Conservation (phyloP, 2,797 vertebrate species). For the Peromyscus attwateri region DNA sequence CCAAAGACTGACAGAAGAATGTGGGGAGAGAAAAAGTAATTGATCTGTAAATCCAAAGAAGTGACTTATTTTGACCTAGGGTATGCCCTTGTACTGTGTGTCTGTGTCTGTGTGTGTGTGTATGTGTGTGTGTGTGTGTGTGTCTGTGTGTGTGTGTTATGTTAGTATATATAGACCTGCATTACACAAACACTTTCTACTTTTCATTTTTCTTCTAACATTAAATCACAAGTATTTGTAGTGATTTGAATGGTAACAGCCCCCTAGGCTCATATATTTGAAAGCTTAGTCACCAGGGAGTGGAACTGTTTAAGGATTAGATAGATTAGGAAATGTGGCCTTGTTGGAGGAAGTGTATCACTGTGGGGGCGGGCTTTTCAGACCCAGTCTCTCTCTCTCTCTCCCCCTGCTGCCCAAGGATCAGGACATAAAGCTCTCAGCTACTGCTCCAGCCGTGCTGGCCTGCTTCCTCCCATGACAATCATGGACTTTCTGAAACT, state of each 20-base stretch:
- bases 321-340: background rate
- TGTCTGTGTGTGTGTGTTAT: background rate
- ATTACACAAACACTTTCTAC: background rate
- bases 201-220: background rate
- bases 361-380: background rate
- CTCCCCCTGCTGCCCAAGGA: no score
- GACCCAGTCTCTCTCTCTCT: no score
- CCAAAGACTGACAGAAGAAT: conserved; percentile 18
- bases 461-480: background rate
- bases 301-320: background rate
- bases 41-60: conserved; percentile 5
- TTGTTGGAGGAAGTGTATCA: background rate
- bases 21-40: background rate
- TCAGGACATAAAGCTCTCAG: no score
- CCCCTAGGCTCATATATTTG: background rate
- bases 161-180: background rate
- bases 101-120: background rate
- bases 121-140: background rate
- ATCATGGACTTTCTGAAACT: background rate
- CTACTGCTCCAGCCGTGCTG: background rate
- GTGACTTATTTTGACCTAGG: background rate
- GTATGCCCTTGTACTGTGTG: conserved; percentile 1
- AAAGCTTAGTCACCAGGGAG: background rate
- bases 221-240: background rate
- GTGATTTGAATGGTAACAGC: background rate